phyloP scores from a whole-genome alignment of 2,797 vertebrate genomes.

The Coregonus ussuriensis region DNA sequence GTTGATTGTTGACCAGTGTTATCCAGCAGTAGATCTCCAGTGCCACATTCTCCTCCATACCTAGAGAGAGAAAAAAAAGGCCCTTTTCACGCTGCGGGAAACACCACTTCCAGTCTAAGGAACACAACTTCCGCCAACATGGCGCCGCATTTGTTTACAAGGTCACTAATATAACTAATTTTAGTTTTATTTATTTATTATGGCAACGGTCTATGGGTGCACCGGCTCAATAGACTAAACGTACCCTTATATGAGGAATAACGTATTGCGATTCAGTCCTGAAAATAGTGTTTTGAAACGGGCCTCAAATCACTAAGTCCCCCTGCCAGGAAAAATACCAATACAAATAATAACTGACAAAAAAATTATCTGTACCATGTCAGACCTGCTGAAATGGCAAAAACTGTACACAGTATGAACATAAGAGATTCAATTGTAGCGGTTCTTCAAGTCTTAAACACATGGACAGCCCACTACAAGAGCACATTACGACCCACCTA shows the following conservation, averaged over 20 bases:
- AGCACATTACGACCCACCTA: slow-evolving; percentile 26
- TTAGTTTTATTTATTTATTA: too few relatives aligned
- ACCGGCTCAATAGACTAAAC: background rate
- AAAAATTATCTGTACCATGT: too few relatives aligned
- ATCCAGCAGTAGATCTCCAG: slow-evolving; percentile 32
- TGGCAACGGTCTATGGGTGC: background rate
- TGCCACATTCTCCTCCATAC: slow-evolving; percentile 37
- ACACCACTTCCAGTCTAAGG: background rate
- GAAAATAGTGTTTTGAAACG: background rate
- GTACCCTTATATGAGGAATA: background rate
- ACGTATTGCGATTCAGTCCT: background rate
- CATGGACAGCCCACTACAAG: slow-evolving; percentile 11
- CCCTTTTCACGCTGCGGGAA: background rate
- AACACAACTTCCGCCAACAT: background rate
- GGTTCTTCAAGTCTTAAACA: slow-evolving; percentile 24
- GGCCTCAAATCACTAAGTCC: background rate
- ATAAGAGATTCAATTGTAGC: background rate
- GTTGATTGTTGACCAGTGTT: background rate
- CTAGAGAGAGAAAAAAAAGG: background rate
- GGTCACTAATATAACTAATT: too few relatives aligned
- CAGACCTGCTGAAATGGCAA: too few relatives aligned
- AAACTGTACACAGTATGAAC: too few relatives aligned
- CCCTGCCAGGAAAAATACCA: background rate
- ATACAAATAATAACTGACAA: background rate
- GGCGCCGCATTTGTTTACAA: background rate